Percentiles rank a stretch among this genome's conserved stretches.
Evolutionary conservation across 2,113 vertebrate species (phyloP).

Genomic region (Lontra canadensis): DNA sequence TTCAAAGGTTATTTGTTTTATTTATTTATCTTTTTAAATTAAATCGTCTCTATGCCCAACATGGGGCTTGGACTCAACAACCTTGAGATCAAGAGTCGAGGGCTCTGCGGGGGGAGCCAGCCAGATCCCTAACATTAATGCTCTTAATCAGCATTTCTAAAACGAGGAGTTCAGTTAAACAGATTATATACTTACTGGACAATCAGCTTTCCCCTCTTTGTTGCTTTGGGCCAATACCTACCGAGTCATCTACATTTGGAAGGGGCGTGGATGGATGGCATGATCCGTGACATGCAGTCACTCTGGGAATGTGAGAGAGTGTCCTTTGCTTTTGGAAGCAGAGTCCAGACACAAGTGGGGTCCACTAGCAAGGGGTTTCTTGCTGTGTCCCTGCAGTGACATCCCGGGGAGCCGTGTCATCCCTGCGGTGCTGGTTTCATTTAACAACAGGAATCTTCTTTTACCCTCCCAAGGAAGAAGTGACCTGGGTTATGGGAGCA

Average conservation of each 20-base stretch:
- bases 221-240: neutral
- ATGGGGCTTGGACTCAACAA: too few relatives aligned
- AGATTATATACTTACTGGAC: neutral
- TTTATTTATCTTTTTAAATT: too few relatives aligned
- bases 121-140: too few relatives aligned
- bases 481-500: rapidly evolving
- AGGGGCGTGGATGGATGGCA: neutral
- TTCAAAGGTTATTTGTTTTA: too few relatives aligned
- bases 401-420: too few relatives aligned
- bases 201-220: neutral
- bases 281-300: neutral
- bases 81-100: too few relatives aligned
- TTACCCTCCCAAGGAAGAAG: neutral
- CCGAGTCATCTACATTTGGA: neutral
- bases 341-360: neutral
- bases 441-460: neutral
- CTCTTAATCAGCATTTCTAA: neutral
- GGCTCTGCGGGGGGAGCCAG: too few relatives aligned
- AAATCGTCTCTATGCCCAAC: too few relatives aligned
- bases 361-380: neutral
- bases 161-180: too few relatives aligned
- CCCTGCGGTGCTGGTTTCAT: neutral
- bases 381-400: neutral
- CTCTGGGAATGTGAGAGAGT: too few relatives aligned
- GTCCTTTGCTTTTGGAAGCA: neutral